Evolutionary conservation across 2,113 vertebrate genomes (phyloP), one percentile per base, ranked within the genome.

Genomic region (Sander vitreus): DNA sequence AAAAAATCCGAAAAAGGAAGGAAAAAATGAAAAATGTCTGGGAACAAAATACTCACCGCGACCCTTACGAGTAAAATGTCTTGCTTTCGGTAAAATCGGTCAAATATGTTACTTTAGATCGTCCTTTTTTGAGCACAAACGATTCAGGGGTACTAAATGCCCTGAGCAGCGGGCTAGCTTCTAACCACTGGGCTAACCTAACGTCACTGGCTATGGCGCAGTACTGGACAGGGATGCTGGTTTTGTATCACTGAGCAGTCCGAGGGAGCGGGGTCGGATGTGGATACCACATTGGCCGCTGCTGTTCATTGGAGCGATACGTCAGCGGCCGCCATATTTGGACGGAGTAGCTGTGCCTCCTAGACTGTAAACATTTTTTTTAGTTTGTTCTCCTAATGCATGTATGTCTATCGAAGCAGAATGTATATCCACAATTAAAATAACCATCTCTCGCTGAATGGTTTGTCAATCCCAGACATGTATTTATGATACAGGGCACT

Each of bases 21-120:
- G 83, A 91, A 94, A 94, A 94, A 93, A 88, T 67, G 43, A 87
- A 73, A 92, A 93, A 92, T 90, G 83, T 89, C 90, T 93, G 86
- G 81, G 84, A 79, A 87, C 88, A 93, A 95, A 94, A 94, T 94
- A 95, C 95, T 95, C 94, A 95, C 95, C 95, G 85, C 93, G 93
- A 93, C 88, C 87, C 91, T 82, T 91, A 94, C 85, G 91, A 88
- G 91, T 88, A 93, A 94, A 94, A 94, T 91, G 90, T 54, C 88
- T 91, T 89, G 89, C 62, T 87, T 92, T 91, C 73, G 67, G 88
- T 90, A 91, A 94, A 93, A 94, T 90, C 84, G 57, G 63, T 91
- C 68, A 86, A 90, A 88, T 78, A 65, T 36, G 87, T 80, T 82
- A 81, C 51, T 85, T 79, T 89, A 83, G 90, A 73, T 86, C 80